Conservation (phyloP, 2,888 invertebrate species). For the Helobdella robusta region DNA sequence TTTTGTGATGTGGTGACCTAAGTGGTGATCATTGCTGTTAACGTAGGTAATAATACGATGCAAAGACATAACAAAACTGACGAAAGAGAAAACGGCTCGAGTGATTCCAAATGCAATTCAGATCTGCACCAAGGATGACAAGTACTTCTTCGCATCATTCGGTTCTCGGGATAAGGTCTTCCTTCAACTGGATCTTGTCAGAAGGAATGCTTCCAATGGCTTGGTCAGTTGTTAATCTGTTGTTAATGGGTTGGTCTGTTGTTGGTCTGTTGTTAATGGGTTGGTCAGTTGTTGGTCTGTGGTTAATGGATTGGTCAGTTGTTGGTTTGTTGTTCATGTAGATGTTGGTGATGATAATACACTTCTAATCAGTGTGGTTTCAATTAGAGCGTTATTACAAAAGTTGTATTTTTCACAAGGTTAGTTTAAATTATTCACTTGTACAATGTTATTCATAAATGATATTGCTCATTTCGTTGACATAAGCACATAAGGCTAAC, state of each 20-base stretch:
- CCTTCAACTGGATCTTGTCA: constrained; percentile 85
- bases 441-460: too few species aligned
- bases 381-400: too few species aligned
- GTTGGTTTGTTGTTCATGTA: too few species aligned
- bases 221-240: constrained; percentile 49
- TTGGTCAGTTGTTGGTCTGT: background rate
- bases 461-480: too few species aligned
- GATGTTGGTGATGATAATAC: background rate
- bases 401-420: too few species aligned
- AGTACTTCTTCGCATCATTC: constrained; percentile 88
- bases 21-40: constrained; percentile 20
- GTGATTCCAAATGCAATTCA: constrained; percentile 94
- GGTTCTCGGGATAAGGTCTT: constrained; percentile 85
- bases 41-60: constrained; percentile 67
- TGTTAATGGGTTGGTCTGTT: background rate
- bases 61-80: constrained; percentile 82
- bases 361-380: background rate
- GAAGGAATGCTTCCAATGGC: constrained; percentile 89
- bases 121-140: constrained; percentile 56
- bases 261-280: background rate
- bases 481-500: too few species aligned
- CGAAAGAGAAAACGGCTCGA: constrained; percentile 59
- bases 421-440: too few species aligned
- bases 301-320: too few species aligned
- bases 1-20: background rate